Percentiles rank a stretch among this genome's conserved stretches.
Evolutionary conservation across 2,888 invertebrate genomes (phyloP).

Genomic region (Anarsia innoxiella): DNA sequence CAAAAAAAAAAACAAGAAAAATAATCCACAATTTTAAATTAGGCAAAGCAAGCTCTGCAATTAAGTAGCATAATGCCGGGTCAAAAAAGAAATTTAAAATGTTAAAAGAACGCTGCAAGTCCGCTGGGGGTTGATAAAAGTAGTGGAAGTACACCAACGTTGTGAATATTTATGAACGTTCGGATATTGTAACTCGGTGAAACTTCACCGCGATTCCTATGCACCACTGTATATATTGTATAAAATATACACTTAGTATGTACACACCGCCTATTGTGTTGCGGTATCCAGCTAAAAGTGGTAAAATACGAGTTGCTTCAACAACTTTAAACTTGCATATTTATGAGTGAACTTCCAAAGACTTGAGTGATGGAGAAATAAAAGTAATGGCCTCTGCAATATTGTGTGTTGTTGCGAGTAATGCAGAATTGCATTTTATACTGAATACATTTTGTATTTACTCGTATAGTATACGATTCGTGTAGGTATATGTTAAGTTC

Average conservation of each 20-base stretch:
- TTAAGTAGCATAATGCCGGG: conserved; percentile 22
- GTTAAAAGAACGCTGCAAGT: conserved; percentile 12
- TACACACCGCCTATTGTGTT: conserved; percentile 41
- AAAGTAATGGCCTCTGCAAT: conserved; percentile 49
- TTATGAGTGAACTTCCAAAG: conserved; percentile 62
- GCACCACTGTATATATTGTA: conserved; percentile 28
- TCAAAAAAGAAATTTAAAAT: conserved; percentile 27
- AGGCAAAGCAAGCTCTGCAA: conserved; percentile 15
- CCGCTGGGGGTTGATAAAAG: conserved; percentile 39
- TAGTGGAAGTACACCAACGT: conserved; percentile 40
- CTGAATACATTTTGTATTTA: conserved; percentile 12
- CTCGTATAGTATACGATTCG: no score
- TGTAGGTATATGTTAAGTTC: no score
- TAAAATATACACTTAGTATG: conserved; percentile 1
- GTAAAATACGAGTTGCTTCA: conserved; percentile 53
- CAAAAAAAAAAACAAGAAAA: no score
- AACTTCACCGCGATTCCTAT: conserved; percentile 47
- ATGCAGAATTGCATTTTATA: conserved; percentile 5
- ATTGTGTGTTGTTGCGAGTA: conserved; percentile 22
- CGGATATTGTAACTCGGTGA: conserved; percentile 54
- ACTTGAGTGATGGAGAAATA: conserved; percentile 62
- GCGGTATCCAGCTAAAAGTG: conserved; percentile 49
- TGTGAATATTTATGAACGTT: conserved; percentile 64
- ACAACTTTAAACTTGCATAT: conserved; percentile 59
- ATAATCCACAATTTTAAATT: no score